These are phyloP conservation scores for Schizaphis graminum DNA, from an alignment of 2,888 invertebrate genomes.

Conservation along the genomic window DNA sequence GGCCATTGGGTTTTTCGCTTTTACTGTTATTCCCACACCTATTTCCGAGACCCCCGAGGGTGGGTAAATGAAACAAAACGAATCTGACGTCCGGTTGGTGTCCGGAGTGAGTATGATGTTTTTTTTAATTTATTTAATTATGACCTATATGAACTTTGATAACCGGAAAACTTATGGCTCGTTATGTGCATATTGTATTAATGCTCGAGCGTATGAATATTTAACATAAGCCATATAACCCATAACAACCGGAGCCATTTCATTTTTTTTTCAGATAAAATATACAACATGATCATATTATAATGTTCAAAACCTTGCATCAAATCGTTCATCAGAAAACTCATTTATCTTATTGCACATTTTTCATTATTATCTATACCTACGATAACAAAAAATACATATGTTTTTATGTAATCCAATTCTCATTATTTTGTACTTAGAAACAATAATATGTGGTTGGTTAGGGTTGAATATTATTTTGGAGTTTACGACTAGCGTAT, in stretches of 20 bases:
- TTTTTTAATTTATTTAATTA: constrained; percentile 45
- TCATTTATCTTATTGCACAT: constrained; percentile 5
- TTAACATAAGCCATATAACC: background rate
- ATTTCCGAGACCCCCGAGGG: constrained; percentile 4
- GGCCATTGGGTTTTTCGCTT: constrained; percentile 15
- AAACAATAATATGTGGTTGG: background rate
- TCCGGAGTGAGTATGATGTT: constrained; percentile 28
- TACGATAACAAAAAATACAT: background rate
- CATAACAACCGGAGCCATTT: background rate
- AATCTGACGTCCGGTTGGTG: constrained; percentile 36
- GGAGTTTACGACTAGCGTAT: background rate
- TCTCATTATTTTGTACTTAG: background rate
- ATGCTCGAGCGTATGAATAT: constrained; percentile 10
- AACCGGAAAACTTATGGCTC: background rate
- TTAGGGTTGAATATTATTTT: constrained; percentile 1
- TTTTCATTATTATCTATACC: background rate
- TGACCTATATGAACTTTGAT: constrained; percentile 43
- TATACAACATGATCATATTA: background rate
- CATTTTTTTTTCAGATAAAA: constrained; percentile 9
- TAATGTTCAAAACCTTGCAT: background rate
- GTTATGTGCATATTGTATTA: background rate
- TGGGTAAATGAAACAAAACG: constrained; percentile 42
- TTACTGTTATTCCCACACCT: constrained; percentile 31
- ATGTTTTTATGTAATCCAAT: background rate
- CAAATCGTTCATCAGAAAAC: constrained; percentile 1